Evolutionary conservation across 2,113 vertebrate species (phyloP).

Genomic region (Gymnogyps californianus): DNA sequence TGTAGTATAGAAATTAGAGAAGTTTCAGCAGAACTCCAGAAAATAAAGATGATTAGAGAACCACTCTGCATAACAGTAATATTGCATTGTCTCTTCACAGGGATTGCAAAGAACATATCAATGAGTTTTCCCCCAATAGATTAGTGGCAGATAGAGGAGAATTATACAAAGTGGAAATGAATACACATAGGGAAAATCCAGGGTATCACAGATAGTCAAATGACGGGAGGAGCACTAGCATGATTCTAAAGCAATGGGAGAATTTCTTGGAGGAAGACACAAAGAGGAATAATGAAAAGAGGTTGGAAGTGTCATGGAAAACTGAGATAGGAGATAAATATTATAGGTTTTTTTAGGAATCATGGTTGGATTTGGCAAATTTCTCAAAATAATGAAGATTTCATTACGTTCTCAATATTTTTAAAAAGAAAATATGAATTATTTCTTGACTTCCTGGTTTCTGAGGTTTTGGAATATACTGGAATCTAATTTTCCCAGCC

Average conservation of each 20-base stretch:
- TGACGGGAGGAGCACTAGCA: background rate
- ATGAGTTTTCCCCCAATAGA: background rate
- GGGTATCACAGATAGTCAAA: background rate
- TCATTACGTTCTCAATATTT: background rate
- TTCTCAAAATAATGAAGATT: background rate
- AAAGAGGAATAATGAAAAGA: background rate
- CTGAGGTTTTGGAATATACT: background rate
- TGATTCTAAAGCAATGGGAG: background rate
- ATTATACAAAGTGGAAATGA: background rate
- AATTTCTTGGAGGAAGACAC: background rate
- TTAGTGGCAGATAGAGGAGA: background rate
- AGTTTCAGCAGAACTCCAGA: background rate
- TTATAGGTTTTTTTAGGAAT: background rate
- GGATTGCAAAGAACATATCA: background rate
- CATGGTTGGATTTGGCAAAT: background rate
- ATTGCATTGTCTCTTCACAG: background rate
- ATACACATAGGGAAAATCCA: background rate
- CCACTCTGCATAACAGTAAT: fast-evolving
- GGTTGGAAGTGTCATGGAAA: background rate
- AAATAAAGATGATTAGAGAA: background rate
- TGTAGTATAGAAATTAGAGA: background rate
- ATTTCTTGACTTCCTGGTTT: background rate
- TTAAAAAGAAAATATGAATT: background rate
- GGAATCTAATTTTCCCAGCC: background rate
- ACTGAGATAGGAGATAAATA: background rate